phyloP scores from a whole-genome alignment of 1,140 invertebrate species.

The Epicauta chinensis region DNA sequence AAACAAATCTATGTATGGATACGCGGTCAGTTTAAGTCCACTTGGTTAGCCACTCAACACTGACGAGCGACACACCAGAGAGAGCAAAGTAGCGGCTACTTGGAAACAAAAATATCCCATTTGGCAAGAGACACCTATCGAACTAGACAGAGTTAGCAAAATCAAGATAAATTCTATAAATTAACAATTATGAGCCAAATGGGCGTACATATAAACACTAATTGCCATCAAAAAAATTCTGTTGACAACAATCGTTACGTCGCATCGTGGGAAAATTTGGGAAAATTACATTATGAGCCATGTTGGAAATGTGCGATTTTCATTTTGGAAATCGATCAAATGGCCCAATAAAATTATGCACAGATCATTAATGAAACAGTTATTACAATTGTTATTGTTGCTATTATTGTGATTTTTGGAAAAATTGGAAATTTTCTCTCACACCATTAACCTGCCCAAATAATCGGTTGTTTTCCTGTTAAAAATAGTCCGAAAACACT shows the following conservation, averaged over 20 bases:
- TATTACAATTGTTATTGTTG: background rate
- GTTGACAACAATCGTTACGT: too few relatives aligned
- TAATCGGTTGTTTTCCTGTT: background rate
- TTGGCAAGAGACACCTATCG: slow-evolving; percentile 39
- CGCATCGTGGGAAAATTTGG: too few relatives aligned
- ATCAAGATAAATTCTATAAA: slow-evolving; percentile 28
- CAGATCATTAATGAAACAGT: background rate
- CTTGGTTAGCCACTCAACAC: slow-evolving; percentile 32
- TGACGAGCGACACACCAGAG: slow-evolving; percentile 20
- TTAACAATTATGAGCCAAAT: too few relatives aligned
- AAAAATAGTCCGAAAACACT: background rate
- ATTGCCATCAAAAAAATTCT: too few relatives aligned
- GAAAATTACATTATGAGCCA: too few relatives aligned
- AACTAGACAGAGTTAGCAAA: slow-evolving; percentile 36
- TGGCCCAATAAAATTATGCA: background rate
- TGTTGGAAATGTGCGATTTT: background rate
- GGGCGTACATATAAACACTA: too few relatives aligned
- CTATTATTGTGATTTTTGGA: background rate
- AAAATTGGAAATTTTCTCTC: background rate
- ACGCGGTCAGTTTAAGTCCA: slow-evolving; percentile 22
- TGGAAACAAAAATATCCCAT: slow-evolving; percentile 42
- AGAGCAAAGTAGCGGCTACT: slow-evolving; percentile 26
- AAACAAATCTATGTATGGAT: background rate
- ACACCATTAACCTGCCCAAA: too few relatives aligned
- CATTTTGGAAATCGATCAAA: background rate